phyloP scores from a whole-genome alignment of 2,888 invertebrate species.

The Diarsia dahlii region DNA sequence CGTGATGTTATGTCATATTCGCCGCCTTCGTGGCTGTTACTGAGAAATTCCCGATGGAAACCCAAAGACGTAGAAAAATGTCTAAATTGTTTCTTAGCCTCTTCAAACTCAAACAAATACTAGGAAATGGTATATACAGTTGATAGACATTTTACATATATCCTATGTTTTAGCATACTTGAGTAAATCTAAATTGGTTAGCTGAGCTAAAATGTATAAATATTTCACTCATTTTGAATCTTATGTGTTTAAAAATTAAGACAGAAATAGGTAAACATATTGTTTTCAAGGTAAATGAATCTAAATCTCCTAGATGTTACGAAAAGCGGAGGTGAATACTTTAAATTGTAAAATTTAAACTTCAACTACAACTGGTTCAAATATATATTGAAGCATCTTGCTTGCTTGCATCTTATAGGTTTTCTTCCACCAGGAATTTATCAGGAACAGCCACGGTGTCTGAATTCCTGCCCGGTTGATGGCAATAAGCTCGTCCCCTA shows the following conservation, averaged over 20 bases:
- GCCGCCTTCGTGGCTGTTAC: background rate
- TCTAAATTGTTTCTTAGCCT: background rate
- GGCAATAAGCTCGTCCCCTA: no score
- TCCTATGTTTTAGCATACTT: background rate
- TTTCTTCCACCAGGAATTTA: no score
- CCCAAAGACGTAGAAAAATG: background rate
- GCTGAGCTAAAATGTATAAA: constrained; percentile 5
- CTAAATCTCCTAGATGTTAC: background rate
- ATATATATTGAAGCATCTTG: background rate
- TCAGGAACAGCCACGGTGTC: no score
- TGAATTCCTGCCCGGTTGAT: no score
- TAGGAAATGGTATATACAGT: background rate
- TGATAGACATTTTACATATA: constrained; percentile 33
- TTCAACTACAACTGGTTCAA: background rate
- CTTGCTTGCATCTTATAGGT: background rate
- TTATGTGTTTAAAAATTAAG: constrained; percentile 17
- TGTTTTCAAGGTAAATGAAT: constrained; percentile 29
- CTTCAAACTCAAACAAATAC: constrained; percentile 5
- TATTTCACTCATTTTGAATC: background rate
- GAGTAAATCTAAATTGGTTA: background rate
- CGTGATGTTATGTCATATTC: no score
- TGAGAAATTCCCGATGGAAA: background rate
- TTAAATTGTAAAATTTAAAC: background rate
- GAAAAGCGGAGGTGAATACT: background rate
- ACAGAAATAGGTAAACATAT: background rate